A percentile compares a stretch with the other conserved stretches of the same genome.
phyloP scores from a whole-genome alignment of 2,888 invertebrate genomes.

The Agonum fuliginosum region DNA sequence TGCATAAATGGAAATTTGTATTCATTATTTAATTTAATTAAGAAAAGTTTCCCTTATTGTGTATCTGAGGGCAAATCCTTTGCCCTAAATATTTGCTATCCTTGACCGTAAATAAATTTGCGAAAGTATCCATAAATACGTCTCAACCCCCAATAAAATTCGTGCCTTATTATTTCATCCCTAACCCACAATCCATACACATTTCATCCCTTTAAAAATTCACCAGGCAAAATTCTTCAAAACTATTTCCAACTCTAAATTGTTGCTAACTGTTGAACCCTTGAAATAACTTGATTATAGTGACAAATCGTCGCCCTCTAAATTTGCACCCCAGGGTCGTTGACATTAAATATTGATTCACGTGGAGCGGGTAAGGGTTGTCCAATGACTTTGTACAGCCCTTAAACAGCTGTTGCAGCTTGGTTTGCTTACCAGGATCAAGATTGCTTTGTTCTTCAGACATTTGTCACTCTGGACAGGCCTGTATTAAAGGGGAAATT shows the following conservation, averaged over 20 bases:
- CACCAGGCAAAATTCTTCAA: too few species aligned
- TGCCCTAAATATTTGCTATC: neutral
- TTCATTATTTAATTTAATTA: too few species aligned
- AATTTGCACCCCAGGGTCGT: conserved; percentile 18
- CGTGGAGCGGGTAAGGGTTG: neutral
- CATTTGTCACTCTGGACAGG: too few species aligned
- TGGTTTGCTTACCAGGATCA: too few species aligned
- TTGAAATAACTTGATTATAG: neutral
- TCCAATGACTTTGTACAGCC: neutral
- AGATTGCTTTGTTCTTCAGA: too few species aligned
- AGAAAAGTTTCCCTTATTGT: too few species aligned
- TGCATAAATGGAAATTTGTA: too few species aligned
- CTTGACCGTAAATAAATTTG: conserved; percentile 13
- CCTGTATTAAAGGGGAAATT: too few species aligned
- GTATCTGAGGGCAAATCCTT: neutral
- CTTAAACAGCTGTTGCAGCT: conserved; percentile 29
- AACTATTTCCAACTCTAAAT: too few species aligned
- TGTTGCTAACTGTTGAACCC: neutral
- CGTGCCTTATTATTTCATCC: neutral
- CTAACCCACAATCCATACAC: neutral
- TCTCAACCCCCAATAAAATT: neutral
- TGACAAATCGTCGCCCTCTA: neutral
- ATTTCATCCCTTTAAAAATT: conserved; percentile 2
- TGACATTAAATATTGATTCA: conserved; percentile 47
- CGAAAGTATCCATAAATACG: neutral